Base-by-base conservation (phyloP, 2,888 invertebrate genomes). In the Hydraecia micacea region DNA sequence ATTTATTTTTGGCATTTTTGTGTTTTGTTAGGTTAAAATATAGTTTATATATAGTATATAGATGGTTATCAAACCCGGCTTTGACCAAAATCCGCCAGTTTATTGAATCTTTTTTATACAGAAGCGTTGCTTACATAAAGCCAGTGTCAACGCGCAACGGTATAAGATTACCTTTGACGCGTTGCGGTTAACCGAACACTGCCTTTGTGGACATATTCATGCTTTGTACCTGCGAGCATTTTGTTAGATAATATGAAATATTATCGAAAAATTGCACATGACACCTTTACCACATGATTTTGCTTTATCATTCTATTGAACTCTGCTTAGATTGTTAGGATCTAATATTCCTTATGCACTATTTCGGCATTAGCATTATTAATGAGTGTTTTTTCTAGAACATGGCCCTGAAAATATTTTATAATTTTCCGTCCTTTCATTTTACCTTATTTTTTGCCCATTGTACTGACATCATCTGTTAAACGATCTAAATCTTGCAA, bases 151-250 rank as follows among this genome's bases (percentile, higher is more conserved):
- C 36, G 36, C 6, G 39, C 42, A 42, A 79, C 70, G 82, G 84
- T 89, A 74, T 88, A 36, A 52, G 8, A 73, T 88, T 89, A 82
- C 86, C 67, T 81, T 70, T 70, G 81, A 85, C 76, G 83, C 78
- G 83, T 72, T 88, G 89, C 68, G 89, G 89, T 89, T 80, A 86
- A 85, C 87, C 84, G 72, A 79, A 77, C 82, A 87, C 78, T 69
- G 71, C 55, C 66, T 79, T 71, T 85, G 71, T 73, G 62, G 76
- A 73, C 60, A 69, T 78, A 75, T 75, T 77, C 66, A 68, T 76
- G 74, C 65, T 79, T 75, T 76, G 36, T 74, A 72, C 73, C 58
- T 71, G 42, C 66, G 21, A 66, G 73, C 28, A 60, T 52, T 76
- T 46, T 76, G 39, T 68, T 81, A 36, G 60, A 60, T 75, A 75